Base-by-base conservation (phyloP, 1,140 invertebrate species). In the Ptiloglossa arizonensis region DNA sequence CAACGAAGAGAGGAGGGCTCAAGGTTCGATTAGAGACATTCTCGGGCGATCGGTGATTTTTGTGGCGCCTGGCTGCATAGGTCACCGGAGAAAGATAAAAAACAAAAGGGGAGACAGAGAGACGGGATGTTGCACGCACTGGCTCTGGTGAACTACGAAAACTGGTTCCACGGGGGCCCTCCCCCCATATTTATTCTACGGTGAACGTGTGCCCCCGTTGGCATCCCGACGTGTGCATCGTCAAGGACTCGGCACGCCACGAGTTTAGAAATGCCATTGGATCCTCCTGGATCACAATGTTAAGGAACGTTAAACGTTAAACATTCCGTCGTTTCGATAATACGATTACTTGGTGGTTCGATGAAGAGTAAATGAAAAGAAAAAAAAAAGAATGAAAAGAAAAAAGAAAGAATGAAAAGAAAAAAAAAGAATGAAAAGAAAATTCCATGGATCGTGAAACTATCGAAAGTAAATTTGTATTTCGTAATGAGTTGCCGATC, bases 131-230 rank as follows among this genome's bases (percentile, higher is more conserved):
- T 38, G 66, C 66, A 57, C 35, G 35, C 62, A 60, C 54, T 41
- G 52, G 8, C 32, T 74, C 29, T 82, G 56, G 62, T 63, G 57
- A 78, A 86, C 56, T 79, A 82, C 85, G 79, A 87, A 86, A 87
- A 88, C 87, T 86, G 86, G 87, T 88, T 88, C 83, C 56, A 76
- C 32, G n/a, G 41, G 74, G 46, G 64, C 69, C 66, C 52, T 56
- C 69, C 66, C 52, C 60, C 48, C 46, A 48, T 75, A 70, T 80
- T 84, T 70, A 70, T 84, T 70, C 46, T 44, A 44, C 41, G 77
- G 85, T 87, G 82, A 87, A 87, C 76, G 85, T 87, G 82, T 79
- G 81, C 71, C 78, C 82, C 73, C 75, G 50, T 76, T 80, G 86
- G 82, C 85, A 87, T 87, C 71, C 35, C 77, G 57, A 22, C 57